Base-by-base conservation (phyloP, 1,140 invertebrate species). In the Lepidotrigona ventralis region DNA sequence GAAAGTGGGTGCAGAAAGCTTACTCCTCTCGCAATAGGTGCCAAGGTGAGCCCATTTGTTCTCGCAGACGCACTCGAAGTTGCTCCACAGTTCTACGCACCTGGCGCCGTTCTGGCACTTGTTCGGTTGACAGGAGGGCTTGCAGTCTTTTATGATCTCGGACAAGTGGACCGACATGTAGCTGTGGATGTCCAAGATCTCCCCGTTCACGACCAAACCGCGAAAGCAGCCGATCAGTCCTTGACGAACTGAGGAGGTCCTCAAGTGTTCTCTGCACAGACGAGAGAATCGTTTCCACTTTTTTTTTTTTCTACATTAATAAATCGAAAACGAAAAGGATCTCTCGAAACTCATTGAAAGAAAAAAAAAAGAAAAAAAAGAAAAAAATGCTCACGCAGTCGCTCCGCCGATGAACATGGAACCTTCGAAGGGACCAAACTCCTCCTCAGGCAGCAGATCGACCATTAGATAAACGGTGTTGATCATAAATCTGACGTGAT, bases 401-500 rank as follows among this genome's bases (percentile, higher is more conserved):
- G 98, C 97, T 70, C 98, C 98, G 51, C 98, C 98, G 88, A 98
- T 98, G 88, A 98, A 98, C 96, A 98, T 97, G 74, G 97, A 98
- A 9, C 98, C 98, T 94, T 98, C 98, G 93, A 98, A 98, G 0
- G 97, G 97, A 14, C 97, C 98, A 91, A 98, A 98, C 89, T 98
- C 97, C 90, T 98, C 97, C 91, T 98, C 97, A 26, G 97, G 95
- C 79, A 97, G 93, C 63, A 98, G 93, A 94, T 98, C 97, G 6
- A 98, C 96, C 97, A 98, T 98, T 94, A 97, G 95, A 87, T 96
- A 97, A 88, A 98, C 97, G 54, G 96, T 97, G 91, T 98, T 98
- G 77, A 99, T 96, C 96, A 98, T 98, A 91, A 98, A 98, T 79
- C 98, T 94, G n/a, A 99, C 98, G 92, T 99, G 98, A 93, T 98